Evolutionary conservation across 2,113 vertebrate species (phyloP).

Genomic region (Megaceryle maxima): DNA sequence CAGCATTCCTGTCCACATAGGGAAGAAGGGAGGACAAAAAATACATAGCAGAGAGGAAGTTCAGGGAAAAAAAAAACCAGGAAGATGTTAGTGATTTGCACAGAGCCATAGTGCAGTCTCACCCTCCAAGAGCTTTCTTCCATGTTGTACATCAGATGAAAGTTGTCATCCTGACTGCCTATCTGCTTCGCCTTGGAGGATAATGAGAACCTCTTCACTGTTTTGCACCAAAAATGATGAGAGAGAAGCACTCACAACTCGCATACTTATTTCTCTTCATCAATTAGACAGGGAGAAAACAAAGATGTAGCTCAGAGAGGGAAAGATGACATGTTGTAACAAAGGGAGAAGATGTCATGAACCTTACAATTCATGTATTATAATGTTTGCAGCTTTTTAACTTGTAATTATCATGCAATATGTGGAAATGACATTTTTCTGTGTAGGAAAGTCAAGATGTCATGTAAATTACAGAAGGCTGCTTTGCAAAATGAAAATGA

Average conservation of each 20-base stretch:
- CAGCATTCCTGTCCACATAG: background rate
- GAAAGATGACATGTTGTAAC: background rate
- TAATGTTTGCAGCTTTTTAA: background rate
- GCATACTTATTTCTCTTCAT: background rate
- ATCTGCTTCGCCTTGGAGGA: background rate
- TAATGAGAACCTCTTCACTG: background rate
- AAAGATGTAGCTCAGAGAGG: background rate
- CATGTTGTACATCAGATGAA: background rate
- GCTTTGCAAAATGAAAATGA: background rate
- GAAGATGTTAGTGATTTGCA: background rate
- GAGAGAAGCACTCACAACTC: background rate
- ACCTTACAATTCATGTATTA: background rate
- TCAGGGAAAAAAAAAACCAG: background rate
- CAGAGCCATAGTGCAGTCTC: background rate
- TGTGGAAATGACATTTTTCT: background rate
- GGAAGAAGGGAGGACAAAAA: background rate
- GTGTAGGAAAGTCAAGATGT: background rate
- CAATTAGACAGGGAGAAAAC: background rate
- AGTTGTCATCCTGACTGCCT: background rate
- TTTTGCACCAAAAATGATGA: background rate
- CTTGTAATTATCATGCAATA: background rate
- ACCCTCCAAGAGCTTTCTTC: background rate
- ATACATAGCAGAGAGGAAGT: background rate
- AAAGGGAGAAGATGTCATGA: background rate
- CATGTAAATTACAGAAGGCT: background rate